Base-by-base conservation (phyloP, 2,797 vertebrate species). In the Otolemur crassicaudatus region DNA sequence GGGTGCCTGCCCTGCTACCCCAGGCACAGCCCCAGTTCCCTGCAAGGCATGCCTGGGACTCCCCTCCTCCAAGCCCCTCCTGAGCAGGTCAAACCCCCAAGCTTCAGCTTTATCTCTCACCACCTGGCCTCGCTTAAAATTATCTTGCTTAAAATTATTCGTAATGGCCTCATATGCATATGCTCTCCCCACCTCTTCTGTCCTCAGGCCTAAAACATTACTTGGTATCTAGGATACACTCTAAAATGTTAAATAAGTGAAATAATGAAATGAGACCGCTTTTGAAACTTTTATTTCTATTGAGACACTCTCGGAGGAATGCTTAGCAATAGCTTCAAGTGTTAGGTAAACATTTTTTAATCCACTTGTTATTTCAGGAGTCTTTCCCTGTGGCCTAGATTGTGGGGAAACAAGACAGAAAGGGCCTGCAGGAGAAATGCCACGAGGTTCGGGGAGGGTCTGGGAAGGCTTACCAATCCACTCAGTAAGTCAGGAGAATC, bases 291-390 rank as follows among this genome's bases (percentile, higher is more conserved):
- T 61, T 70, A 14, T 79, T 91, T 92, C 91, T 67, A 22, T n/a
- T 0, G 37, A 85, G 82, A 70, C 13, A 40, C 56, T 43, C 65
- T 82, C 19, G 7, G 34, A 93, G 5, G 49, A 53, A 73, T 89
- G 69, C 58, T 89, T 87, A 91, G 77, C 73, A 76, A 46, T 37
- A 25, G 12, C 19, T 73, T 94, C 84, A 72, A 56, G 82, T 90
- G 75, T 88, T 72, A 77, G n/a, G 80, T 70, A 94, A 96, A 81
- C n/a, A 73, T 53, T 76, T 81, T 86, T 82, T 37, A 40, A 70
- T 76, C 87, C 82, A 72, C 63, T 1, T 49, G 61, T 2, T 49
- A n/a, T 90, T 94, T 75, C 65, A 20, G 4, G 81, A n/a, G 65
- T 94, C 60, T 94, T 94, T 93, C 40, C 53, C 79, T 27, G 25